Base-by-base conservation (phyloP, 2,113 vertebrate genomes). In the Heliornis fulica region DNA sequence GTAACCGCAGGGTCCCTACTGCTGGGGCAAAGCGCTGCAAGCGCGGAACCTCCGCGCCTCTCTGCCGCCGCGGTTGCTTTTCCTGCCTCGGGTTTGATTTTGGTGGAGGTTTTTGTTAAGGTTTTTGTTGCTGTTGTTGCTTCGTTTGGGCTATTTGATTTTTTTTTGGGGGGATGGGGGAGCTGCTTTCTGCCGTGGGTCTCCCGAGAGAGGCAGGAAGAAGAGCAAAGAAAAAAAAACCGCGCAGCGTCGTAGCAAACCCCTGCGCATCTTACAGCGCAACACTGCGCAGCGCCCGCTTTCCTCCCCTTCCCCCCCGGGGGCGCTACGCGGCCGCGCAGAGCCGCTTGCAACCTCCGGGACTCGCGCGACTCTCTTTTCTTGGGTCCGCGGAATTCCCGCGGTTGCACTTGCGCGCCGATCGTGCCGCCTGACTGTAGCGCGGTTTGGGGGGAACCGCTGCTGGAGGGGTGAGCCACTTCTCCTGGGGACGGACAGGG, bases 281-380 rank as follows among this genome's bases (percentile, higher is more conserved):
- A 48, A 60, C 54, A 7, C 13, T 20, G 56, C 61, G 36, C 74
- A 75, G 5, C 13, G 20, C 15, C 23, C 64, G 46, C 60, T 34
- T 25, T 41, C 22, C 53, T 13, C 15, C 19, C 79, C 80, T n/a
- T 15, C 13, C 48, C 65, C 85, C 71, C 80, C 45, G 36, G 61
- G 76, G 74, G 88, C 74, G 51, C 91, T 95, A 86, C 91, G 93
- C 91, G 51, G 90, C 82, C 88, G 86, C 94, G 89, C 61, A 87
- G 74, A 93, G 65, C 32, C 21, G 40, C 53, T 75, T 5, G 57
- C 32, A 51, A 75, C 51, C 46, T 36, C 70, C 14, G 13, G 40
- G 60, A n/a, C 18, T 63, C 41, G 82, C 64, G 31, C 68, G 19
- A 5, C 46, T 28, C 34, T 15, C 11, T 2, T 61, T 2, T 7